These are phyloP conservation scores for Xanthia icteritia DNA, from an alignment of 2,888 invertebrate genomes.

Conservation along the genomic window DNA sequence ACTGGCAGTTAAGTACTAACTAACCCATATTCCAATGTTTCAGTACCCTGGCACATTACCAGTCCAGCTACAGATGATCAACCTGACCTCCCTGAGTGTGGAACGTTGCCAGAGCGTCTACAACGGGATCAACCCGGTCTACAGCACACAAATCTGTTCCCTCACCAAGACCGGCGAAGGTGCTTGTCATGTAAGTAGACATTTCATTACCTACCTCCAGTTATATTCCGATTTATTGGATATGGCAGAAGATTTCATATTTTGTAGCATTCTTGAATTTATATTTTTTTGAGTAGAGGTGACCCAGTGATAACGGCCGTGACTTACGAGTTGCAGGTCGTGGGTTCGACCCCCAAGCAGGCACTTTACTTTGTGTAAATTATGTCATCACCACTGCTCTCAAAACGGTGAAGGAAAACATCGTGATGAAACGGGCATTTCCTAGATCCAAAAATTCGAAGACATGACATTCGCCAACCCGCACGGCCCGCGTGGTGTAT, in stretches of 20 bases:
- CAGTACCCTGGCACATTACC: constrained; percentile 90
- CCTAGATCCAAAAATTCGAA: too few species aligned
- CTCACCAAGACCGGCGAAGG: constrained; percentile 90
- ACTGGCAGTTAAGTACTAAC: neutral
- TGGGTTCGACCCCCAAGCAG: too few species aligned
- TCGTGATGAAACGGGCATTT: too few species aligned
- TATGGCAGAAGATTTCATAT: neutral
- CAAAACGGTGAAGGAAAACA: too few species aligned
- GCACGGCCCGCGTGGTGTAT: too few species aligned
- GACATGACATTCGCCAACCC: too few species aligned
- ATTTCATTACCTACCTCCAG: too few species aligned
- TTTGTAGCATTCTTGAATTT: neutral
- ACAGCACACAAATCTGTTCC: constrained; percentile 90
- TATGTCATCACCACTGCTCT: too few species aligned
- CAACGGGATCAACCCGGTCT: constrained; percentile 83
- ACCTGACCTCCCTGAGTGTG: constrained; percentile 85
- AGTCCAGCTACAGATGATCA: constrained; percentile 89
- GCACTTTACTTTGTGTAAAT: too few species aligned
- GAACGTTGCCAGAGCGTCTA: constrained; percentile 85
- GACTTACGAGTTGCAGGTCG: too few species aligned
- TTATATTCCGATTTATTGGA: neutral
- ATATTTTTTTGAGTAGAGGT: too few species aligned
- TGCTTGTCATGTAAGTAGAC: constrained; percentile 91
- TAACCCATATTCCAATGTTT: constrained; percentile 30
- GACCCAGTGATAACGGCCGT: too few species aligned